Conservation (phyloP, 2,888 invertebrate genomes). For the Polydrusus cervinus region DNA sequence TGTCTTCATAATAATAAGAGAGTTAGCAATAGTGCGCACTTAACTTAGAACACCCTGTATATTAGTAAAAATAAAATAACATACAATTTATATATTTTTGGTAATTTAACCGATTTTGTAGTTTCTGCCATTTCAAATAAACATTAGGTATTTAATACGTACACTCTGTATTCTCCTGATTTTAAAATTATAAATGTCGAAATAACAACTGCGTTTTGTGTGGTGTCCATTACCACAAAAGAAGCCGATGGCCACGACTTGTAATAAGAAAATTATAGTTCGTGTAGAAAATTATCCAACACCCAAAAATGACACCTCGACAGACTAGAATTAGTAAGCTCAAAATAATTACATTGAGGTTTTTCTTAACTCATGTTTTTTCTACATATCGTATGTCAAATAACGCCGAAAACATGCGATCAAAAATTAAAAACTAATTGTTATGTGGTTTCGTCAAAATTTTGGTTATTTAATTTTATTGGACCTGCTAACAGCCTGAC, state of each 20-base stretch:
- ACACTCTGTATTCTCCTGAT: too few species aligned
- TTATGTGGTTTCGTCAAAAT: background rate
- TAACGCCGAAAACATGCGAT: constrained; percentile 15
- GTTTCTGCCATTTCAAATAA: too few species aligned
- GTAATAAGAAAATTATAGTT: constrained; percentile 40
- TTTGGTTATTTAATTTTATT: background rate
- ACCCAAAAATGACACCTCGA: constrained; percentile 41
- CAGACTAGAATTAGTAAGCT: constrained; percentile 16
- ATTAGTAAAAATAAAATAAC: too few species aligned
- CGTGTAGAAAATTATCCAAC: constrained; percentile 35
- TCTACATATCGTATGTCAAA: constrained; percentile 7
- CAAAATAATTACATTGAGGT: constrained; percentile 26
- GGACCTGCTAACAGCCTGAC: too few species aligned
- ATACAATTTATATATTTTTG: too few species aligned
- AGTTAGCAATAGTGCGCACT: too few species aligned
- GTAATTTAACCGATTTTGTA: too few species aligned
- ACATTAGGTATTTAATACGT: too few species aligned
- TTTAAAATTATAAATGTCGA: background rate
- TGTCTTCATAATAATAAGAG: too few species aligned
- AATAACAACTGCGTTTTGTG: constrained; percentile 14
- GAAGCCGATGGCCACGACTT: constrained; percentile 5
- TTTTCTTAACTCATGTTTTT: constrained; percentile 18
- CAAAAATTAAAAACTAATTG: background rate
- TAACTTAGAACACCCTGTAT: too few species aligned
- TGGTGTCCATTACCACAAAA: background rate